These are phyloP conservation scores for Amiota minor DNA, from an alignment of 2,888 invertebrate species.

Conservation along the genomic window DNA sequence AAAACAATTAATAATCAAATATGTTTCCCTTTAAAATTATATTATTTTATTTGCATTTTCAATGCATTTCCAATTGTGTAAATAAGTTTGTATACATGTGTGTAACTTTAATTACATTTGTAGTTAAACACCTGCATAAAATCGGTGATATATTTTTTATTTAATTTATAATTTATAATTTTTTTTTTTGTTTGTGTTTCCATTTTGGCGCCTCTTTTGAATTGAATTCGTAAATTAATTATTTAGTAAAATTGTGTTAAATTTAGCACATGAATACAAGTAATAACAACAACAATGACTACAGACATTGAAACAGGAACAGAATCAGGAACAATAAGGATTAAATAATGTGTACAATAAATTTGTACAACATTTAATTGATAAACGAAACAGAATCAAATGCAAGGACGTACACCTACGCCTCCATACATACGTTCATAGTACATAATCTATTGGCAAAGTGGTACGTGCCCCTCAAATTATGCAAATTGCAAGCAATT, in stretches of 20 bases:
- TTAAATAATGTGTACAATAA: not conserved
- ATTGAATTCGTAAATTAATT: constrained; percentile 21
- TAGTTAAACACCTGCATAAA: not conserved
- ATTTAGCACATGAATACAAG: constrained; percentile 8
- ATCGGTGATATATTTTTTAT: not conserved
- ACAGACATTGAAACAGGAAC: not conserved
- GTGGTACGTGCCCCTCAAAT: constrained; percentile 34
- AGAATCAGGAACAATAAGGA: not conserved
- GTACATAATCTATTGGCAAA: too few relatives aligned
- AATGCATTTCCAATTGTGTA: not conserved
- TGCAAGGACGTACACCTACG: not conserved
- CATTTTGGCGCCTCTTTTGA: too few relatives aligned
- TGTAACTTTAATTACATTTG: not conserved
- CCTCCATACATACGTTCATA: not conserved
- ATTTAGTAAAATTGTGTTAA: constrained; percentile 22
- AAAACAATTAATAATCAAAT: too few relatives aligned
- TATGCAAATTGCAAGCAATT: constrained; percentile 41
- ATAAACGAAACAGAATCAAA: not conserved
- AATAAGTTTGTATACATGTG: not conserved
- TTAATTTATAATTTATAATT: not conserved
- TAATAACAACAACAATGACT: not conserved
- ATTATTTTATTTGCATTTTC: too few relatives aligned
- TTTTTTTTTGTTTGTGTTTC: not conserved
- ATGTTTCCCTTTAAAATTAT: too few relatives aligned
- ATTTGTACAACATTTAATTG: constrained; percentile 11